These are phyloP conservation scores for Synanceia verrucosa DNA, from an alignment of 2,797 vertebrate species.

Conservation along the genomic window DNA sequence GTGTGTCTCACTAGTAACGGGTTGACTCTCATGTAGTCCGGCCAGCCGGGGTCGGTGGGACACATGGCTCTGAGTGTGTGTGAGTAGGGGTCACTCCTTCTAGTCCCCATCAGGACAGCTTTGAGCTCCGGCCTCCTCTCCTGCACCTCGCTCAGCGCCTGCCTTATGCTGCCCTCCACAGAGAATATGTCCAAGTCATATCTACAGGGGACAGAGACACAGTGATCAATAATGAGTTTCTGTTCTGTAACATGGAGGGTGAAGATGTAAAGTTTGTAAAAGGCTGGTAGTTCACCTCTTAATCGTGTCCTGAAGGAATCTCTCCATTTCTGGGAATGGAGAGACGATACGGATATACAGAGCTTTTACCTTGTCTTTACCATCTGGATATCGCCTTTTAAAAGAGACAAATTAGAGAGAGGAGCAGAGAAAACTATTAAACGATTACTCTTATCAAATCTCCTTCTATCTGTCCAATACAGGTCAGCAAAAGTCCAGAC, in stretches of 20 bases:
- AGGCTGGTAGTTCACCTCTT: constrained; percentile 81
- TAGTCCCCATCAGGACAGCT: constrained; percentile 94
- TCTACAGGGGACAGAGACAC: constrained; percentile 71
- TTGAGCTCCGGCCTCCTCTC: constrained; percentile 84
- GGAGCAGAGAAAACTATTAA: constrained; percentile 28
- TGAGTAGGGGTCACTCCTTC: constrained; percentile 93
- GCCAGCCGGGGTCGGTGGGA: constrained; percentile 91
- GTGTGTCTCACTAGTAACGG: constrained; percentile 87
- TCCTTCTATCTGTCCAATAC: constrained; percentile 20
- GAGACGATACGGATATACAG: constrained; percentile 90
- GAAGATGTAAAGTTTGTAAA: too few relatives aligned
- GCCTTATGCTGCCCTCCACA: constrained; percentile 89
- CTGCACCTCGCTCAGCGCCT: constrained; percentile 86
- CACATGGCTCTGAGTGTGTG: constrained; percentile 86
- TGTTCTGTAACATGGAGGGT: background rate
- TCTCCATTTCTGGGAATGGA: constrained; percentile 94
- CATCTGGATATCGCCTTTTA: constrained; percentile 84
- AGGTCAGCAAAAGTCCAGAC: constrained; percentile 12
- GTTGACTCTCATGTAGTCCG: constrained; percentile 92
- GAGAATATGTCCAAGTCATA: constrained; percentile 87
- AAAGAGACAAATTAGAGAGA: too few relatives aligned
- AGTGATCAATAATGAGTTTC: constrained; percentile 1
- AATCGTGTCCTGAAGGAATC: constrained; percentile 92
- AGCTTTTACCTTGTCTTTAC: constrained; percentile 86
- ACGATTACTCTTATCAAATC: constrained; percentile 18